These are phyloP conservation scores for Cephus cinctus DNA, from an alignment of 1,140 invertebrate genomes.

Conservation along the genomic window DNA sequence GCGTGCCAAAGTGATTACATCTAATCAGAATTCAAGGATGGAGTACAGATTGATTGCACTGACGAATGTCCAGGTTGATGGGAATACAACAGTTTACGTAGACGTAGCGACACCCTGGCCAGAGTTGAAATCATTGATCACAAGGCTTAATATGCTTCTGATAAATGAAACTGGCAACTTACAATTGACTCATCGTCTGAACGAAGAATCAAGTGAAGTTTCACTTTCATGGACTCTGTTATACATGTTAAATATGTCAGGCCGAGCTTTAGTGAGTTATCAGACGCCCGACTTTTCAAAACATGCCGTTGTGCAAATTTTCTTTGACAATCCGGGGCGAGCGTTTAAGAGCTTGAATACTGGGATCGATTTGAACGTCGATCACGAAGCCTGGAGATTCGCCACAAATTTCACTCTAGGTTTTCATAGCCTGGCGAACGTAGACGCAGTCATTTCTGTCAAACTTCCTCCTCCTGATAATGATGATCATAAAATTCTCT, in stretches of 20 bases:
- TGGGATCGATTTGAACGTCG: slow-evolving; percentile 58
- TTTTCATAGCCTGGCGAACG: slow-evolving; percentile 49
- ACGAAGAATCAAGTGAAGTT: slow-evolving; percentile 25
- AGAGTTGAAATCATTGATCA: slow-evolving; percentile 28
- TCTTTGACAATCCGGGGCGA: slow-evolving; percentile 57
- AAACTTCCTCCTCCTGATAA: slow-evolving; percentile 64
- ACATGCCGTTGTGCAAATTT: slow-evolving; percentile 52
- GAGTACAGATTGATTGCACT: slow-evolving; percentile 31
- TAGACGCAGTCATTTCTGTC: slow-evolving; percentile 57
- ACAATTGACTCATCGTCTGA: slow-evolving; percentile 31
- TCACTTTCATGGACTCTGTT: slow-evolving; percentile 33
- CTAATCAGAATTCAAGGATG: background rate
- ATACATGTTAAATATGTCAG: slow-evolving; percentile 38
- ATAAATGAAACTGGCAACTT: slow-evolving; percentile 28
- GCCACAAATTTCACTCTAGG: slow-evolving; percentile 60
- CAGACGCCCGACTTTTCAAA: slow-evolving; percentile 48
- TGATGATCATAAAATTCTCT: slow-evolving; percentile 61
- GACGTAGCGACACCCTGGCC: slow-evolving; percentile 32
- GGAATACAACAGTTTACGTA: slow-evolving; percentile 38
- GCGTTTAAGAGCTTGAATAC: slow-evolving; percentile 51
- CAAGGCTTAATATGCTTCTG: slow-evolving; percentile 37
- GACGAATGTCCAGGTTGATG: slow-evolving; percentile 41
- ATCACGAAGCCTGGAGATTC: slow-evolving; percentile 58
- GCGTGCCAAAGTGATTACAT: background rate
- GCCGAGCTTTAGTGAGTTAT: slow-evolving; percentile 22